Conservation (phyloP, 92 coral and sea anemone species). For the Umimayanthus kanabou region DNA sequence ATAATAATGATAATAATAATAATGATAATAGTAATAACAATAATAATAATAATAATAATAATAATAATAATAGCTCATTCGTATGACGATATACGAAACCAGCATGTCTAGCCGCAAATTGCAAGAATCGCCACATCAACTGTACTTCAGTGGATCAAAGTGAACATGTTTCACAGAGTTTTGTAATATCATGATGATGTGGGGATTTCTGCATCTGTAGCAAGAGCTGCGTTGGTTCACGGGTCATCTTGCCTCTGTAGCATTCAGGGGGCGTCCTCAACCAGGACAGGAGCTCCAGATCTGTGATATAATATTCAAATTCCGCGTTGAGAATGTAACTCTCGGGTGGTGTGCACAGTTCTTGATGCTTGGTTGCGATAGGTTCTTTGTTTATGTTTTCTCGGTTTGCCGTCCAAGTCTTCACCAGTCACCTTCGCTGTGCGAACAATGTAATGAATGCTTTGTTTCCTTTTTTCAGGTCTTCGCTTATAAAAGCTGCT, state of each 20-base stretch:
- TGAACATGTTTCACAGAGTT: too few relatives aligned
- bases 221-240: not conserved
- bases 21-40: too few relatives aligned
- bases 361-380: not conserved
- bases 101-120: too few relatives aligned
- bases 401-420: conserved; percentile 19
- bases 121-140: too few relatives aligned
- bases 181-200: too few relatives aligned
- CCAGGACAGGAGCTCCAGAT: not conserved
- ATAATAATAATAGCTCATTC: too few relatives aligned
- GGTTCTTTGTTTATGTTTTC: conserved; percentile 4
- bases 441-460: not conserved
- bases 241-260: not conserved
- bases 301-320: not conserved
- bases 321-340: not conserved
- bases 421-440: conserved; percentile 10
- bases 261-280: not conserved
- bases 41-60: too few relatives aligned
- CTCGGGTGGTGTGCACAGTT: not conserved
- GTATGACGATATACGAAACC: too few relatives aligned
- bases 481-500: not conserved
- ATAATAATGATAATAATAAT: too few relatives aligned
- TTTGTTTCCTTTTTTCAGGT: conserved; percentile 15
- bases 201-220: not conserved
- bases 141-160: too few relatives aligned